Evolutionary conservation across 2,797 vertebrate genomes (phyloP).

Genomic region (Microctenopoma stevenorrisi): DNA sequence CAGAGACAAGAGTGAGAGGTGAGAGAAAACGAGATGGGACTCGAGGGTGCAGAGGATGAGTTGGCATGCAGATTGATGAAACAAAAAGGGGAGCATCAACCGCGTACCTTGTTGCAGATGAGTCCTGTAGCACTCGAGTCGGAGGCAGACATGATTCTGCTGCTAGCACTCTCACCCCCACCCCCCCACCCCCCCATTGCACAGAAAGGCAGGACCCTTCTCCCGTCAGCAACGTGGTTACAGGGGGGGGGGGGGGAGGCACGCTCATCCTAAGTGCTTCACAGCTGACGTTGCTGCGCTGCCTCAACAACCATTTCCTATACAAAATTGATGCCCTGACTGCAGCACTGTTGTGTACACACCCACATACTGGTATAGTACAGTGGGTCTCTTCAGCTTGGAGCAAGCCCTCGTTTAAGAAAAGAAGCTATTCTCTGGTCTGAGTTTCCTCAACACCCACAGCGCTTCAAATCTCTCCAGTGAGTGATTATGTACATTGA

Average conservation of each 20-base stretch:
- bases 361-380: conserved; percentile 61
- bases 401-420: conserved; percentile 38
- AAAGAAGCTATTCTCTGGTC: conserved; percentile 23
- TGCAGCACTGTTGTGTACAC: conserved; percentile 76
- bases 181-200: conserved; percentile 60
- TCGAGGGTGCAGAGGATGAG: conserved; percentile 40
- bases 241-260: conserved; percentile 56
- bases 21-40: conserved; percentile 34
- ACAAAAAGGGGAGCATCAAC: conserved; percentile 54
- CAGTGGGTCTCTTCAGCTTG: conserved; percentile 47
- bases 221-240: conserved; percentile 67
- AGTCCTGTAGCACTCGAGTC: conserved; percentile 85
- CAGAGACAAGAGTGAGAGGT: conserved; percentile 47
- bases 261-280: conserved; percentile 76
- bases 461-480: conserved; percentile 5
- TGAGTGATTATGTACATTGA: conserved; percentile 1
- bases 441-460: not conserved
- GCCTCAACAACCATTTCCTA: conserved; percentile 80
- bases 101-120: conserved; percentile 83
- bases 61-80: conserved; percentile 62
- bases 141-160: conserved; percentile 83
- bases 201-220: conserved; percentile 69
- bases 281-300: conserved; percentile 71
- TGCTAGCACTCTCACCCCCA: conserved; percentile 66
- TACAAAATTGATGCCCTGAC: conserved; percentile 84